Conservation (phyloP, 2,113 vertebrate genomes). For the Garra rufa region DNA sequence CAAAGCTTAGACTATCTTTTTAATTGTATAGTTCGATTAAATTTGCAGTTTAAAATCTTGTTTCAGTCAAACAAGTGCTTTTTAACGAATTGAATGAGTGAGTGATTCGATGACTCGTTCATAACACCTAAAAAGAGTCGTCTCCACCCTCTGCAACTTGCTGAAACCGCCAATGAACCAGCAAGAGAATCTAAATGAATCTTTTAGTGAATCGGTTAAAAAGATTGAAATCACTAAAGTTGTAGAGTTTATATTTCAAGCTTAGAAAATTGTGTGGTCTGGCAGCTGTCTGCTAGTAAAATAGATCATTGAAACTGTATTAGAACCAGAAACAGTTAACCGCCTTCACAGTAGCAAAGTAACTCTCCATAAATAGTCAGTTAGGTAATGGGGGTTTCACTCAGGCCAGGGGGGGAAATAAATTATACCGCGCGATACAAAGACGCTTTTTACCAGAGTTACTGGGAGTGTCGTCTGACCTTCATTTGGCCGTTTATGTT, state of each 20-base stretch:
- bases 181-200: background rate
- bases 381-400: background rate
- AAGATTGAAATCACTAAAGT: background rate
- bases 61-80: background rate
- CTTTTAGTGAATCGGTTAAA: background rate
- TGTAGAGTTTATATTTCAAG: background rate
- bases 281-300: background rate
- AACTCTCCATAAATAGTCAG: background rate
- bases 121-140: background rate
- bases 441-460: background rate
- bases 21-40: background rate
- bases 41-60: background rate
- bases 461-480: background rate
- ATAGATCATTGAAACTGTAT: background rate
- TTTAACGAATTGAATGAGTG: background rate
- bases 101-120: background rate
- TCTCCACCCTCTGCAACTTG: background rate
- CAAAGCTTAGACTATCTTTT: background rate
- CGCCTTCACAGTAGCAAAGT: background rate
- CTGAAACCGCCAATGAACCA: background rate
- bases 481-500: background rate
- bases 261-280: background rate
- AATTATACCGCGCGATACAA: background rate
- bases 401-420: background rate
- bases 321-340: constrained; percentile 9